These are phyloP conservation scores for Eurytoma californica DNA, from an alignment of 2,888 invertebrate genomes.

Conservation along the genomic window DNA sequence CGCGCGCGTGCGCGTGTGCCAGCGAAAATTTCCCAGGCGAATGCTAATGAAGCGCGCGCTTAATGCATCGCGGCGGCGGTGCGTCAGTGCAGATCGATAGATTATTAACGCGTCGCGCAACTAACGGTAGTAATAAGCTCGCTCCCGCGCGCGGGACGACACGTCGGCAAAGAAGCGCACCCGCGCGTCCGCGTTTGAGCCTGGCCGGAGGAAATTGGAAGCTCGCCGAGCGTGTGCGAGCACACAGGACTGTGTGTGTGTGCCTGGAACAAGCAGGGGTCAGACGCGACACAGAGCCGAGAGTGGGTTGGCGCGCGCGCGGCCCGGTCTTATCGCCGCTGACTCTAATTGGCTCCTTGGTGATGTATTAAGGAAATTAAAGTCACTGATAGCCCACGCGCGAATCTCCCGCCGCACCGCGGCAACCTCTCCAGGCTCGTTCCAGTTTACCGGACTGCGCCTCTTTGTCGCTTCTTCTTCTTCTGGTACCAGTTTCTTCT, in stretches of 20 bases:
- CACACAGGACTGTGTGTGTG: not conserved
- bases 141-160: not conserved
- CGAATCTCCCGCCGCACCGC: slow-evolving; percentile 1
- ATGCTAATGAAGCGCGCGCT: slow-evolving; percentile 46
- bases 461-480: not conserved
- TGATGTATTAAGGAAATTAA: slow-evolving; percentile 70
- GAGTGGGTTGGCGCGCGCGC: slow-evolving; percentile 13
- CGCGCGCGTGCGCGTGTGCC: not conserved
- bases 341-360: slow-evolving; percentile 69
- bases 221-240: not conserved
- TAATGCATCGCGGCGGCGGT: not conserved
- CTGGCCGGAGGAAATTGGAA: not conserved
- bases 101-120: slow-evolving; percentile 50
- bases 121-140: not conserved
- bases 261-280: not conserved
- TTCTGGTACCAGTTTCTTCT: not conserved
- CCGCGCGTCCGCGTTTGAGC: not conserved
- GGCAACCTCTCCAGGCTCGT: not conserved
- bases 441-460: slow-evolving; percentile 13
- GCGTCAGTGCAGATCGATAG: slow-evolving; percentile 45
- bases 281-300: not conserved
- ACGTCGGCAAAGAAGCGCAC: not conserved
- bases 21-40: slow-evolving; percentile 49
- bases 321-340: slow-evolving; percentile 53
- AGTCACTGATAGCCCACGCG: slow-evolving; percentile 61